Conservation (phyloP, 2,113 vertebrate species). For the Callorhinus ursinus region DNA sequence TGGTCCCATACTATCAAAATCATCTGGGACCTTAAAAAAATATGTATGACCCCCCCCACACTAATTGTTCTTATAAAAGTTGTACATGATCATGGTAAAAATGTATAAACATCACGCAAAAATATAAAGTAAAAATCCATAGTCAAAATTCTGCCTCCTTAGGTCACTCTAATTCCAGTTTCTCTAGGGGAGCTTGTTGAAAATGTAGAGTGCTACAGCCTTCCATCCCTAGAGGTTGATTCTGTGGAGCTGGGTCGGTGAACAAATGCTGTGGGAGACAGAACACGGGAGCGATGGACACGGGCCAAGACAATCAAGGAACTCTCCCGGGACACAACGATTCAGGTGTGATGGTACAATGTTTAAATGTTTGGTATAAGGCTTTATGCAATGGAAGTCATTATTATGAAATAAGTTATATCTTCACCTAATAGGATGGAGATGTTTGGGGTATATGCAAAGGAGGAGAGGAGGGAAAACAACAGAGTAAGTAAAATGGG, state of each 20-base stretch:
- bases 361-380: neutral
- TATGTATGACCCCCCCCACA: neutral
- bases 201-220: neutral
- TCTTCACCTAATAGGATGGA: neutral
- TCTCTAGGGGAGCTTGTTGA: neutral
- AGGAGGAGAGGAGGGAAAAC: neutral
- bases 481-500: neutral
- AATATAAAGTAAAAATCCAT: neutral
- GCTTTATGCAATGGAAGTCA: neutral
- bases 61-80: neutral
- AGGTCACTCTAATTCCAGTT: neutral
- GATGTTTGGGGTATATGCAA: neutral
- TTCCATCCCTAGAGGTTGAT: neutral
- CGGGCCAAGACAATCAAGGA: neutral
- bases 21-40: neutral
- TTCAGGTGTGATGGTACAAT: neutral
- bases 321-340: neutral
- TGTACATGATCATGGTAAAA: neutral
- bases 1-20: neutral
- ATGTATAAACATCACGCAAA: neutral
- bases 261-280: neutral
- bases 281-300: neutral
- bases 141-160: slow-evolving; percentile 13
- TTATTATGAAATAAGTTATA: neutral
- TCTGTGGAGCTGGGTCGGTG: neutral